phyloP scores from a whole-genome alignment of 2,113 vertebrate genomes.

The Plestiodon gilberti region DNA sequence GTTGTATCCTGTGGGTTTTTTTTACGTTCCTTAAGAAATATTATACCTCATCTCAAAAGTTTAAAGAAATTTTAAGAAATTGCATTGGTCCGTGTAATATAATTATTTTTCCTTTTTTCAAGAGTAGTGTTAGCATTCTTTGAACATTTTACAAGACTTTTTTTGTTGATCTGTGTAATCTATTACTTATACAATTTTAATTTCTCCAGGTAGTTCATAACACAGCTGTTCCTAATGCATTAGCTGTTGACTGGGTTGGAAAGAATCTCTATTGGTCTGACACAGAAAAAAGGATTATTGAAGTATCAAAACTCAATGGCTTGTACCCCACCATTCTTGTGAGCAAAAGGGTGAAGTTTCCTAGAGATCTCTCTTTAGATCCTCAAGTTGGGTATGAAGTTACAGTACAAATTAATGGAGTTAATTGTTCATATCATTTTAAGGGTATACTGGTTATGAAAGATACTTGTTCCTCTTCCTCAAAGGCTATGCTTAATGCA shows the following conservation, averaged over 20 bases:
- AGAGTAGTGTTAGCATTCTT: background rate
- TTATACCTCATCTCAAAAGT: background rate
- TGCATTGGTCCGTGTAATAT: background rate
- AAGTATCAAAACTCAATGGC: slow-evolving; percentile 95
- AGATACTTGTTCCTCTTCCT: background rate
- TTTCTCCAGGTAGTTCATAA: slow-evolving; percentile 89
- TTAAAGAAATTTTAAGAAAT: background rate
- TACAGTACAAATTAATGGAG: background rate
- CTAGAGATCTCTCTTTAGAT: slow-evolving; percentile 90
- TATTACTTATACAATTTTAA: slow-evolving; percentile 46
- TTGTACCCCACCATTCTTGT: slow-evolving; percentile 93
- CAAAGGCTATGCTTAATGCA: background rate
- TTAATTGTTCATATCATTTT: background rate
- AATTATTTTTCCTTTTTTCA: background rate
- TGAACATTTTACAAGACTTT: background rate
- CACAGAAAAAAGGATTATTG: slow-evolving; percentile 92
- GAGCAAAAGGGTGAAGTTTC: slow-evolving; percentile 88
- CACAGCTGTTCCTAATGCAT: slow-evolving; percentile 91
- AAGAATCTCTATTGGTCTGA: slow-evolving; percentile 99
- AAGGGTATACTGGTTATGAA: slow-evolving; percentile 5
- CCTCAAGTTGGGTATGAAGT: slow-evolving; percentile 87
- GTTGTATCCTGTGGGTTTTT: background rate
- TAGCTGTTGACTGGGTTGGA: slow-evolving; percentile 97
- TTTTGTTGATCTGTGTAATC: background rate
- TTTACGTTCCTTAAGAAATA: background rate